phyloP scores from a whole-genome alignment of 1,140 invertebrate genomes.

The Halyomorpha halys region DNA sequence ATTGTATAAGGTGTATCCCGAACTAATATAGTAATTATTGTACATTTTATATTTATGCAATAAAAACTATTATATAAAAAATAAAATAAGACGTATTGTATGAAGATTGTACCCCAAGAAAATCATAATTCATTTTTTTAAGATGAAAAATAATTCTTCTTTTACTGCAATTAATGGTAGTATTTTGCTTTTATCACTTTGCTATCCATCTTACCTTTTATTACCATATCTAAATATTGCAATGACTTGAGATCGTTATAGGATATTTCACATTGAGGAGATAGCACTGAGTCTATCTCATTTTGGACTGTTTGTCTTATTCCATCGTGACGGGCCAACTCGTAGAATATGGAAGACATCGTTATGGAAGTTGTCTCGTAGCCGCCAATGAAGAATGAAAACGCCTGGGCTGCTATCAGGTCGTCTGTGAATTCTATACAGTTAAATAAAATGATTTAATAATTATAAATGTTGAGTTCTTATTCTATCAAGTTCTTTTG shows the following conservation, averaged over 20 bases:
- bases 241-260: neutral
- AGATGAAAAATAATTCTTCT: too few species aligned
- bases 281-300: conserved; percentile 29
- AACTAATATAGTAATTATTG: too few species aligned
- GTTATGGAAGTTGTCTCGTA: conserved; percentile 36
- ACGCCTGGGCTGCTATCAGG: conserved; percentile 30
- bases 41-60: too few species aligned
- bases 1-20: too few species aligned
- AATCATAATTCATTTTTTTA: too few species aligned
- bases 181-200: too few species aligned
- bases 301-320: neutral
- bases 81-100: too few species aligned
- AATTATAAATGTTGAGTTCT: too few species aligned
- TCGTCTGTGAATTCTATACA: neutral
- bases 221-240: neutral
- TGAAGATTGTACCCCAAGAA: too few species aligned
- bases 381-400: conserved; percentile 35
- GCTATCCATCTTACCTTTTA: neutral
- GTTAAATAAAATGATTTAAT: neutral
- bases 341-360: conserved; percentile 33
- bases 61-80: too few species aligned
- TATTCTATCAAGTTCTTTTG: too few species aligned
- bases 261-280: conserved; percentile 3
- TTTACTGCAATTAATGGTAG: too few species aligned
- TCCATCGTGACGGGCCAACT: conserved; percentile 27